phyloP scores from a whole-genome alignment of 1,140 invertebrate species.

The Thaumatotibia leucotreta region DNA sequence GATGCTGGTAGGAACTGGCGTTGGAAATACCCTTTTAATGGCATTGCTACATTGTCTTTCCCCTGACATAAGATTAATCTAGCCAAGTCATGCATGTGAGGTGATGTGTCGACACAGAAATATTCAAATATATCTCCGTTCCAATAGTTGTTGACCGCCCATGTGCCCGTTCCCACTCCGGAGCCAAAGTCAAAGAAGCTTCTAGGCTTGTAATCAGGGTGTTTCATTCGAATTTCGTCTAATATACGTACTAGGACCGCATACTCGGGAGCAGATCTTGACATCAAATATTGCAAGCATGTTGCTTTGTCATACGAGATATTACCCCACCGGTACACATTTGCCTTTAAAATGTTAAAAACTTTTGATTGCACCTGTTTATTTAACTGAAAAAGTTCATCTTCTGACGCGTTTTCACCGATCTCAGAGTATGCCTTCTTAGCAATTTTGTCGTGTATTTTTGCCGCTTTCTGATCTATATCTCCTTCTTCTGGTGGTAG shows the following conservation, averaged over 20 bases:
- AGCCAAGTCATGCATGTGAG: slow-evolving; percentile 88
- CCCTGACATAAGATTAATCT: slow-evolving; percentile 82
- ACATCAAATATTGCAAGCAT: slow-evolving; percentile 82
- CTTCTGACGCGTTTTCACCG: slow-evolving; percentile 43
- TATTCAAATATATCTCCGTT: slow-evolving; percentile 84
- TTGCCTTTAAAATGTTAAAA: slow-evolving; percentile 74
- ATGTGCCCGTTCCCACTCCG: slow-evolving; percentile 89
- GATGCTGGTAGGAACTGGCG: slow-evolving; percentile 88
- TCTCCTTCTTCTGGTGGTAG: slow-evolving; percentile 79
- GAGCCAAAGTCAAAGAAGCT: slow-evolving; percentile 94
- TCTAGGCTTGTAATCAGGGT: slow-evolving; percentile 83
- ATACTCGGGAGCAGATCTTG: slow-evolving; percentile 85
- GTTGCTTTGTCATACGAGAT: slow-evolving; percentile 82
- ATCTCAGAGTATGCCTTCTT: slow-evolving; percentile 51
- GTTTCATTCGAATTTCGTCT: slow-evolving; percentile 81
- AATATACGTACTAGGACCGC: slow-evolving; percentile 84
- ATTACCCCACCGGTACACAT: slow-evolving; percentile 84
- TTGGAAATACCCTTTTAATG: slow-evolving; percentile 81
- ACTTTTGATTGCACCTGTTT: slow-evolving; percentile 65
- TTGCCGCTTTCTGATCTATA: slow-evolving; percentile 62
- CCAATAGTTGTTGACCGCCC: slow-evolving; percentile 88
- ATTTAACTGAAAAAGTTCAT: slow-evolving; percentile 41
- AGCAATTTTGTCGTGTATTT: slow-evolving; percentile 54
- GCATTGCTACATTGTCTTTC: slow-evolving; percentile 76
- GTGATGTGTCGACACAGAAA: slow-evolving; percentile 88